Percentiles rank a stretch among this genome's conserved stretches.
These are phyloP conservation scores for Aromia moschata DNA, from an alignment of 2,888 invertebrate species.

Conservation along the genomic window DNA sequence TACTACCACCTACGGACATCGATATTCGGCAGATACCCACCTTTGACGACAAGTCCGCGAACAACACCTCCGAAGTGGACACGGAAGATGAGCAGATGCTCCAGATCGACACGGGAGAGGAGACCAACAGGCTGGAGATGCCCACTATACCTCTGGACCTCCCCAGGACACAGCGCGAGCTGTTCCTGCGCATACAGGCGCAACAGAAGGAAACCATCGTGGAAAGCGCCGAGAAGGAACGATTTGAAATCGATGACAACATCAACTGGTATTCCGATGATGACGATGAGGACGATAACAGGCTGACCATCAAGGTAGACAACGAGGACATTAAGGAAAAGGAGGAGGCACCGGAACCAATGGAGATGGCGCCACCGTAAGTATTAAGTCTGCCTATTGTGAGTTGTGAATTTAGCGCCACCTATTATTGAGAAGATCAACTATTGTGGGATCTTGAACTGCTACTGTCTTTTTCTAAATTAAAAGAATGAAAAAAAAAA, in stretches of 20 bases:
- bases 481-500: too few species aligned
- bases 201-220: constrained; percentile 67
- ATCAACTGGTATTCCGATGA: constrained; percentile 84
- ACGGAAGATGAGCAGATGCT: constrained; percentile 41
- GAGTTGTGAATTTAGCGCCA: background rate
- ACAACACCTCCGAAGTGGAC: constrained; percentile 33
- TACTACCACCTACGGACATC: constrained; percentile 57
- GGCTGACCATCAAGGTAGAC: constrained; percentile 60
- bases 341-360: constrained; percentile 48
- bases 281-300: constrained; percentile 69
- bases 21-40: constrained; percentile 62
- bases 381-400: constrained; percentile 10
- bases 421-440: too few species aligned
- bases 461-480: too few species aligned
- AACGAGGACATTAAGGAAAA: constrained; percentile 53
- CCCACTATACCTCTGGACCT: constrained; percentile 64
- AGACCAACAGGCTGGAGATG: constrained; percentile 24
- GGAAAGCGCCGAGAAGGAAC: constrained; percentile 53
- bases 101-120: constrained; percentile 44
- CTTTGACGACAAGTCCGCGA: constrained; percentile 32
- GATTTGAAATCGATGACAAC: constrained; percentile 50
- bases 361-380: constrained; percentile 28
- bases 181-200: constrained; percentile 73
- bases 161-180: constrained; percentile 73
- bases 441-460: too few species aligned